Evolutionary conservation across 2,113 vertebrate genomes (phyloP).

Genomic region (Recurvirostra avosetta): DNA sequence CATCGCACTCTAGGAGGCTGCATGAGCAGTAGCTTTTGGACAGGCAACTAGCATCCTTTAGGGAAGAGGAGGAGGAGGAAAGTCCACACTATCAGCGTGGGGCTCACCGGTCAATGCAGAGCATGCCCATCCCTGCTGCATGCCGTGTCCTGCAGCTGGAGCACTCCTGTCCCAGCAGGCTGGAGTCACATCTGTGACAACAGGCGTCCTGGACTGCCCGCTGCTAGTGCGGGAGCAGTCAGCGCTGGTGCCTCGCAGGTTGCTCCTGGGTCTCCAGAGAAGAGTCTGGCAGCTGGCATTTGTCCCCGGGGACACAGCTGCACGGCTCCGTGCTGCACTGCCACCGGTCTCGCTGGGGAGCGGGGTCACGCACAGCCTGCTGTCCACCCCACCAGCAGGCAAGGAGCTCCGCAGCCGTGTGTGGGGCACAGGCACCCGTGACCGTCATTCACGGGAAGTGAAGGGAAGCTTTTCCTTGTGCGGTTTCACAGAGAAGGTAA

Average conservation of each 20-base stretch:
- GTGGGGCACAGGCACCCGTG: not conserved
- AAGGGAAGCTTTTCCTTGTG: not conserved
- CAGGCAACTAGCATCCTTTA: not conserved
- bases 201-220: not conserved
- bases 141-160: not conserved
- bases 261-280: not conserved
- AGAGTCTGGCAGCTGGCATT: slow-evolving; percentile 12
- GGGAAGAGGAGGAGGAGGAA: not conserved
- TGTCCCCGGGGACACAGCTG: slow-evolving; percentile 11
- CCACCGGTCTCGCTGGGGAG: not conserved
- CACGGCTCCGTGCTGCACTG: not conserved
- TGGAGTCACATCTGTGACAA: slow-evolving; percentile 36
- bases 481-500: not conserved
- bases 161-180: not conserved
- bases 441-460: not conserved
- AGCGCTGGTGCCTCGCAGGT: not conserved
- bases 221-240: not conserved
- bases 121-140: not conserved
- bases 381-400: not conserved
- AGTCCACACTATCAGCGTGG: not conserved
- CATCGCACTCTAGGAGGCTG: slow-evolving; percentile 25
- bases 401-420: rapidly evolving
- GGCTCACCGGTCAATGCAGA: not conserved
- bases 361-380: not conserved
- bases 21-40: not conserved